Percentiles rank a stretch among this genome's conserved stretches.
These are phyloP conservation scores for Micrasema longulum DNA, from an alignment of 1,140 invertebrate genomes.

Conservation along the genomic window DNA sequence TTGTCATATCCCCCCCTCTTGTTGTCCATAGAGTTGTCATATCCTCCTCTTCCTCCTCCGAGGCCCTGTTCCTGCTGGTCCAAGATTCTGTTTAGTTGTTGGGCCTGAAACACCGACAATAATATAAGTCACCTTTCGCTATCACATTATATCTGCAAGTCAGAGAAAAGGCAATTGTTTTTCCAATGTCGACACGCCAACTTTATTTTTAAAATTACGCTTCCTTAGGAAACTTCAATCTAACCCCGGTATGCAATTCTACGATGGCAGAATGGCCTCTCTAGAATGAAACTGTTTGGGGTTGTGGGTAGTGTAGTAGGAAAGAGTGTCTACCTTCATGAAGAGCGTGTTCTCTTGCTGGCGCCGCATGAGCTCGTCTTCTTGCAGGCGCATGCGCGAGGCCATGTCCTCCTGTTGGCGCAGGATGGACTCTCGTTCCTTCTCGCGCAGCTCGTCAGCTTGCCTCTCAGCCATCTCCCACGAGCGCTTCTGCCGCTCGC, in stretches of 20 bases:
- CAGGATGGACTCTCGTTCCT: slow-evolving; percentile 78
- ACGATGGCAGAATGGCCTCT: neutral
- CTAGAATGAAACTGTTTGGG: slow-evolving; percentile 35
- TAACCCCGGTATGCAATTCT: slow-evolving; percentile 39
- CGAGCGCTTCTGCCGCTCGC: slow-evolving; percentile 87
- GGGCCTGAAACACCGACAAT: slow-evolving; percentile 62
- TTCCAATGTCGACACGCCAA: slow-evolving; percentile 41
- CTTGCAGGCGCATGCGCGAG: slow-evolving; percentile 79
- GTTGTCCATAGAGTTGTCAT: slow-evolving; percentile 41
- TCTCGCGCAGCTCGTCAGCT: slow-evolving; percentile 82
- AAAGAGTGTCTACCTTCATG: slow-evolving; percentile 73
- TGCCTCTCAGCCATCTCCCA: slow-evolving; percentile 89
- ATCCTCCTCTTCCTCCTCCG: slow-evolving; percentile 58
- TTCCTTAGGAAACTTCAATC: slow-evolving; percentile 38
- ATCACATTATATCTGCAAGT: too few species aligned
- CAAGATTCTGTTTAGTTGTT: slow-evolving; percentile 71
- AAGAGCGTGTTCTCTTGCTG: slow-evolving; percentile 87
- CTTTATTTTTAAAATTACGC: slow-evolving; percentile 21
- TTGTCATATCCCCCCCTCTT: slow-evolving; percentile 41
- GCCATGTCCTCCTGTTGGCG: slow-evolving; percentile 82
- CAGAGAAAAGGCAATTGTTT: slow-evolving; percentile 27
- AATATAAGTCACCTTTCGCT: neutral
- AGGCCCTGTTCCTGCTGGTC: slow-evolving; percentile 72
- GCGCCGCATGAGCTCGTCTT: slow-evolving; percentile 84
- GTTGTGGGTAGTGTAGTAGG: neutral